Evolutionary conservation across 2,113 vertebrate genomes (phyloP).

Genomic region (Diglossa brunneiventris): DNA sequence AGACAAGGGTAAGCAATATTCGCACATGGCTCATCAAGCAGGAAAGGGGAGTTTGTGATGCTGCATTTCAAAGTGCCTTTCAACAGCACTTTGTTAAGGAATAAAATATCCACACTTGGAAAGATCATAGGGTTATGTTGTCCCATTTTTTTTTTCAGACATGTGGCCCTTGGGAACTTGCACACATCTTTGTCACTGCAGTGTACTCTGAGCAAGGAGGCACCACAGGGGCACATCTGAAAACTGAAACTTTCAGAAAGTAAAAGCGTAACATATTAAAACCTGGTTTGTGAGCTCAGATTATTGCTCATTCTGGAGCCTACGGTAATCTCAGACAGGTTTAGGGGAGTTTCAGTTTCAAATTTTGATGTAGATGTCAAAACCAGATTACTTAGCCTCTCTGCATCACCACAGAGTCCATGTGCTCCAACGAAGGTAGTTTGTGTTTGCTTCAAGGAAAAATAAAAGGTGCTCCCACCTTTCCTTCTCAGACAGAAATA

Average conservation of each 20-base stretch:
- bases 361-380: neutral
- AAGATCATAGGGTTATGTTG: neutral
- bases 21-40: conserved; percentile 20
- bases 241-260: neutral
- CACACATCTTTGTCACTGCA: neutral
- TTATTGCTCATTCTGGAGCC: neutral
- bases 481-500: neutral
- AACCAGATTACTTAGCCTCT: neutral
- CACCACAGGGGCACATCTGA: neutral
- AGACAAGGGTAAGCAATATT: conserved; percentile 3
- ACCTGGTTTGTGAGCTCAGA: neutral
- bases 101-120: conserved; percentile 42
- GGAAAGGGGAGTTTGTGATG: neutral
- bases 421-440: neutral
- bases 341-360: neutral
- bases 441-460: neutral
- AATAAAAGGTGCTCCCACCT: neutral
- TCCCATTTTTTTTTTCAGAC: neutral
- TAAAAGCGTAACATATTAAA: neutral
- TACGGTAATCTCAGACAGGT: neutral
- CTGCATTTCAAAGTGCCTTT: conserved; percentile 12
- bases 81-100: conserved; percentile 18
- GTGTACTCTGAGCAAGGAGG: neutral
- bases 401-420: neutral
- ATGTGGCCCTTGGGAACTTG: neutral